These are phyloP conservation scores for Ramphastos sulfuratus DNA, from an alignment of 2,113 vertebrate genomes.

Conservation along the genomic window DNA sequence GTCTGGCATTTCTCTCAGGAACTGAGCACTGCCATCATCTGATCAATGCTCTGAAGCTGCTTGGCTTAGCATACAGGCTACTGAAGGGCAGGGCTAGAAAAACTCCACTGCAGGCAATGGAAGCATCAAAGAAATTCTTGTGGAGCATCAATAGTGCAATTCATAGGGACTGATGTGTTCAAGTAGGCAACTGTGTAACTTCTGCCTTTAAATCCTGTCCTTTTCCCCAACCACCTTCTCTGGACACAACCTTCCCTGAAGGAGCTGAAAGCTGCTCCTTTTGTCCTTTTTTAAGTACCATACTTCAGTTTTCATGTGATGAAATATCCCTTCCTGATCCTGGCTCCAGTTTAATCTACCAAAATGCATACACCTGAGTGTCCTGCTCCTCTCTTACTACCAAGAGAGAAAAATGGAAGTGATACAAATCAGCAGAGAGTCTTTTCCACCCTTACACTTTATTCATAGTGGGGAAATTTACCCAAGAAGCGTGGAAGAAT, in stretches of 20 bases:
- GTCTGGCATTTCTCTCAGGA: neutral
- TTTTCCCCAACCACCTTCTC: neutral
- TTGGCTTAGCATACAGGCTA: neutral
- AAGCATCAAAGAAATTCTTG: neutral
- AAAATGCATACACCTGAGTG: neutral
- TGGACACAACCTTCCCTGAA: neutral
- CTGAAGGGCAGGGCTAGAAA: neutral
- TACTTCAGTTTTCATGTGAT: neutral
- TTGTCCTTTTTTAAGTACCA: neutral
- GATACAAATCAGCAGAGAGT: neutral
- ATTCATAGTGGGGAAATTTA: neutral
- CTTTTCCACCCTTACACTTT: neutral
- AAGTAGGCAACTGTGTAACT: neutral
- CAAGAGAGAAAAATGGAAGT: neutral
- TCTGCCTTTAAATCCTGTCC: neutral
- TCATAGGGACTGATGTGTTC: neutral
- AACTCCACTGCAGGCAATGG: neutral
- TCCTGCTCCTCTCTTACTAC: neutral
- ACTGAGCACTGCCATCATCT: neutral
- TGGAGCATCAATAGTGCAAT: neutral
- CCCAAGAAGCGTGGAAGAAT: neutral
- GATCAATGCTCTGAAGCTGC: neutral
- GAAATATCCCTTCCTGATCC: neutral
- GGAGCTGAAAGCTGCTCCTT: neutral
- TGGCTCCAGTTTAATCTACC: neutral